Evolutionary conservation across 2,888 invertebrate species (phyloP).

Genomic region (Phymatocera aterrima): DNA sequence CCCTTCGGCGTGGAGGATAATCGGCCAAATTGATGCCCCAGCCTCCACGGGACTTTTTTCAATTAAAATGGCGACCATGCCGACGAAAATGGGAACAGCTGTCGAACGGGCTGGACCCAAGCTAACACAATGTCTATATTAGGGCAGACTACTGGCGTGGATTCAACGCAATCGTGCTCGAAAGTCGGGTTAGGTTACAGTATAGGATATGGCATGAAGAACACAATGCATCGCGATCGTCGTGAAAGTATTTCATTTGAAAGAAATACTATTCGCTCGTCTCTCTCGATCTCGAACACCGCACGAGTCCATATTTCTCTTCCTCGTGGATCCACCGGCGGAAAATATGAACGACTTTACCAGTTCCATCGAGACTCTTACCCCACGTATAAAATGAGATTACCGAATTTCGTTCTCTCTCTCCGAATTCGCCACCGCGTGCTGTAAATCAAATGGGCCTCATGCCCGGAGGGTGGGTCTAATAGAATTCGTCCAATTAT

Average conservation of each 20-base stretch:
- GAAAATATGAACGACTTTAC: too few species aligned
- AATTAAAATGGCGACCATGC: conserved; percentile 63
- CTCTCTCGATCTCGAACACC: too few species aligned
- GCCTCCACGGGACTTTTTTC: conserved; percentile 67
- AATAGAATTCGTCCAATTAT: conserved; percentile 69
- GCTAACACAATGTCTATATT: conserved; percentile 40
- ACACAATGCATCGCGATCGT: too few species aligned
- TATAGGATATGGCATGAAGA: not conserved
- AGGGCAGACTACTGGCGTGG: conserved; percentile 16
- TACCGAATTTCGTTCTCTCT: not conserved
- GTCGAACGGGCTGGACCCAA: conserved; percentile 59
- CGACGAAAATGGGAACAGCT: conserved; percentile 63
- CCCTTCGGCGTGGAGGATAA: conserved; percentile 60
- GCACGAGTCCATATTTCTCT: too few species aligned
- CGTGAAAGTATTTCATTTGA: too few species aligned
- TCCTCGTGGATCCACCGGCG: too few species aligned
- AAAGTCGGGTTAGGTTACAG: not conserved
- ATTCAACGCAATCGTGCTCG: not conserved
- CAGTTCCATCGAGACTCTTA: not conserved
- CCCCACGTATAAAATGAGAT: not conserved
- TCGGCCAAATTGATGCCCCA: conserved; percentile 68
- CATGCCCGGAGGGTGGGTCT: conserved; percentile 54
- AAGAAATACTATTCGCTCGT: too few species aligned
- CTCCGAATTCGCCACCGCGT: conserved; percentile 57
- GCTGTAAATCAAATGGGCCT: conserved; percentile 49